Evolutionary conservation across 2,888 invertebrate genomes (phyloP), one percentile per base, ranked within the genome.

Genomic region (Anoplius nigerrimus): DNA sequence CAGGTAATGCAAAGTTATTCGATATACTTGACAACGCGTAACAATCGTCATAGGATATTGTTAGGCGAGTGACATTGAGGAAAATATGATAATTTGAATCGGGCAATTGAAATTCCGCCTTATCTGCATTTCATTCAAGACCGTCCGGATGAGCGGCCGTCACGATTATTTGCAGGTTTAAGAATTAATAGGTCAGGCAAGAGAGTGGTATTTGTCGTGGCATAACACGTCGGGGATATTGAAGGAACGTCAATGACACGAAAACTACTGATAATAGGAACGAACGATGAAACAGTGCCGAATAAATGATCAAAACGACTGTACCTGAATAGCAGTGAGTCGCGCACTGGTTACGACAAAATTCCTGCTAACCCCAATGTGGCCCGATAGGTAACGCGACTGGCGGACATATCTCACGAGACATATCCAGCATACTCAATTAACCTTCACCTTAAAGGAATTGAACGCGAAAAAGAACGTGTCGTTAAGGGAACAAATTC

Each of bases 341-440:
- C 56, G 69, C 43, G 69, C 69, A 65, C 66, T 62, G 54, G 65
- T 62, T 56, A 52, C 67, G 46, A 59, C 62, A 64, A 69, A 78
- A 68, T 74, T 74, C 62, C 57, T 70, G 66, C 71, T 70, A 78
- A 71, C 73, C 71, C 78, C 71, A 78, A 78, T 66, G 73, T 45
- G 64, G 51, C 43, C 22, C 18, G 18, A n/a, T 48, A 21, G 46
- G 48, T 48, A 48, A 59, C 58, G 20, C 48, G 11, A 34, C 34
- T 34, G 34, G 34, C 34, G 54, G 63, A 46, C 64, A 51, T 55
- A 64, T 64, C 54, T 54, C 65, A 16, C 8, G 45, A 27, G 27
- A 27, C 27, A 46, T 48, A 52, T 51, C 46, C 48, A 66, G 65
- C 34, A 48, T 54, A 48, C 21, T 18, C 54, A 53, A 60, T 48